Evolutionary conservation across 2,888 invertebrate genomes (phyloP).

Genomic region (Ophonus ardosiacus): DNA sequence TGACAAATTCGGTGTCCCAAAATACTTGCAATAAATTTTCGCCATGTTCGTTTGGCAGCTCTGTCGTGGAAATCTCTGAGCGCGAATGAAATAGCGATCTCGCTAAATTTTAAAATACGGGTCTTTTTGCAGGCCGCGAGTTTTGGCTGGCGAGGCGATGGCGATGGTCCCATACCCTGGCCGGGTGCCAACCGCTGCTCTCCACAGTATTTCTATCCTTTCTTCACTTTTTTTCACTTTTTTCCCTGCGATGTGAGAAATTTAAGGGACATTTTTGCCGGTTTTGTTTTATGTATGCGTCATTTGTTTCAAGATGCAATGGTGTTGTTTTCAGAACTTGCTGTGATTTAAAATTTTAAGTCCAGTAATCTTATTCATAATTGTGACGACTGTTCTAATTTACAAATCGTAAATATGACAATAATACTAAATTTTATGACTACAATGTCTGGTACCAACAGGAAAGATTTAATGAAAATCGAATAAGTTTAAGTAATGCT

Average conservation of each 20-base stretch:
- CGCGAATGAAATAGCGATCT: constrained; percentile 57
- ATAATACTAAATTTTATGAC: no score
- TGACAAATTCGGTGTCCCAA: constrained; percentile 40
- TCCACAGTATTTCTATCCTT: constrained; percentile 43
- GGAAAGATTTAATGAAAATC: no score
- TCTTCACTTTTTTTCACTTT: constrained; percentile 42
- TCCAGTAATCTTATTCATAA: neutral
- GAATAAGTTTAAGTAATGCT: no score
- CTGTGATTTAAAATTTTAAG: neutral
- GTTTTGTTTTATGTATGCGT: constrained; percentile 55
- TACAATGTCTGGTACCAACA: no score
- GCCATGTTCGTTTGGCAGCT: constrained; percentile 23
- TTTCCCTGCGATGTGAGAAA: constrained; percentile 41
- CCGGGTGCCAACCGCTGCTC: constrained; percentile 19
- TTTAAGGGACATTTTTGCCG: constrained; percentile 50
- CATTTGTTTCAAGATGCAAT: constrained; percentile 53
- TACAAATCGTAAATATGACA: neutral
- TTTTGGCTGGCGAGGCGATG: constrained; percentile 30
- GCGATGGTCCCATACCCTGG: neutral
- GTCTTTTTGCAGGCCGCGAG: constrained; percentile 42
- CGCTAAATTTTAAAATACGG: constrained; percentile 60
- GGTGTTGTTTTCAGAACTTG: constrained; percentile 23
- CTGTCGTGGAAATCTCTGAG: constrained; percentile 45
- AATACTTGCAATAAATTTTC: constrained; percentile 39
- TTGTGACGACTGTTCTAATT: neutral